Evolutionary conservation across 2,888 invertebrate species (phyloP).

Genomic region (Scaptodrosophila latifasciaeformis): DNA sequence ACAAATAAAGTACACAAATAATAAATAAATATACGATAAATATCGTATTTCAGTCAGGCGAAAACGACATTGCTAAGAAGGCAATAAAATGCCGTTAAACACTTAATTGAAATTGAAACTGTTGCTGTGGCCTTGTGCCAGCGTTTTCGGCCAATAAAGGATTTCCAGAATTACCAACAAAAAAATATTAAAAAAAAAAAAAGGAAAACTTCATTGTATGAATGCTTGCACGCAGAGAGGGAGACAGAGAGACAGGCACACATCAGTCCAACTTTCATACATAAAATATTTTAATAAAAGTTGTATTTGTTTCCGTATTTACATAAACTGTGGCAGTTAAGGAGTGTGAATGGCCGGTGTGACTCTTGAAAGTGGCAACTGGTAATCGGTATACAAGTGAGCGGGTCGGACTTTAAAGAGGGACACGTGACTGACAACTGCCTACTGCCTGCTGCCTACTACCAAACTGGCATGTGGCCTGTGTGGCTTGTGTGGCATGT

Average conservation of each 20-base stretch:
- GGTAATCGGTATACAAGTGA: no score
- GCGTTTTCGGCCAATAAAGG: slow-evolving; percentile 26
- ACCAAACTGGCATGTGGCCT: no score
- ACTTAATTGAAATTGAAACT: slow-evolving; percentile 58
- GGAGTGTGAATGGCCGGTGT: slow-evolving; percentile 7
- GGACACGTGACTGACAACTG: no score
- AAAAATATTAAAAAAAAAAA: no score
- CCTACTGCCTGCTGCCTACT: no score
- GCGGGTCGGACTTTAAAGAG: no score
- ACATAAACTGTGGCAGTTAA: slow-evolving; percentile 53
- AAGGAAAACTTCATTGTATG: slow-evolving; percentile 7
- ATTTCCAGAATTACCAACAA: slow-evolving; percentile 39
- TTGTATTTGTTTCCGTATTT: slow-evolving; percentile 43
- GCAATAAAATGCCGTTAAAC: slow-evolving; percentile 63
- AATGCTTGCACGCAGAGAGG: not conserved
- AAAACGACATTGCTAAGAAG: no score
- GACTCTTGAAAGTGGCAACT: no score
- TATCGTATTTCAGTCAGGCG: slow-evolving; percentile 62
- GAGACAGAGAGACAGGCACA: slow-evolving; percentile 12
- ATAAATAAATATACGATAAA: no score
- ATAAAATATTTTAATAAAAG: slow-evolving; percentile 54
- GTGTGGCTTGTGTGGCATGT: no score
- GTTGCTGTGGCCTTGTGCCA: slow-evolving; percentile 37
- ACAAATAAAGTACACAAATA: no score
- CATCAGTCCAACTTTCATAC: slow-evolving; percentile 28